These are phyloP conservation scores for Engystomops pustulosus DNA, from an alignment of 2,113 vertebrate species.

Conservation along the genomic window DNA sequence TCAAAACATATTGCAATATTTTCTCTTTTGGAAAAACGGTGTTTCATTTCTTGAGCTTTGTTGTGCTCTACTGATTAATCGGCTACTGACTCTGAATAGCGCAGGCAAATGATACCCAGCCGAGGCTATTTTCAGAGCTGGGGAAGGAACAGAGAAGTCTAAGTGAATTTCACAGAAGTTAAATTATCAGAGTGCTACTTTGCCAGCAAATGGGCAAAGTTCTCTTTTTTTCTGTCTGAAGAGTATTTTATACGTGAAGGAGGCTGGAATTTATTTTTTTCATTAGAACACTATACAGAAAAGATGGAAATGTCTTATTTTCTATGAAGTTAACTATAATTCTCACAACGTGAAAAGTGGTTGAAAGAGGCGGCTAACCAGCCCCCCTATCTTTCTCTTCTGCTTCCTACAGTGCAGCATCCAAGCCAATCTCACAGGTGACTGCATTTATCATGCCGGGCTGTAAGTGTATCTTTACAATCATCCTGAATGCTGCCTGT, in stretches of 20 bases:
- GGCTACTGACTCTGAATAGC: neutral
- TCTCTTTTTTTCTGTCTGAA: conserved; percentile 27
- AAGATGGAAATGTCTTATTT: conserved; percentile 67
- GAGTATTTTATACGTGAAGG: neutral
- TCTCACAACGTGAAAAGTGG: conserved; percentile 71
- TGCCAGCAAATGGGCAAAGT: neutral
- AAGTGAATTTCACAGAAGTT: neutral
- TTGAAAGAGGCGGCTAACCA: conserved; percentile 69
- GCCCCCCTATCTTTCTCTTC: conserved; percentile 64
- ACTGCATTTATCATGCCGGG: conserved; percentile 68
- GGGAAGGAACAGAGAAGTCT: neutral
- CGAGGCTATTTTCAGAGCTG: neutral
- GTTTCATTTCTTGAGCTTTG: neutral
- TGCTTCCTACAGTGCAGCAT: conserved; percentile 68
- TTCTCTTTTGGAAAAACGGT: neutral
- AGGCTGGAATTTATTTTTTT: conserved; percentile 31
- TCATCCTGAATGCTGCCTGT: conserved; percentile 70
- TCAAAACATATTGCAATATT: neutral
- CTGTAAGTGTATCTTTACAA: conserved; percentile 73
- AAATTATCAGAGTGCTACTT: conserved; percentile 13
- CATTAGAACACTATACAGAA: conserved; percentile 55
- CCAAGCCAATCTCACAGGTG: conserved; percentile 70
- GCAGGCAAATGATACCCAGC: conserved; percentile 13
- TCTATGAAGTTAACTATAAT: conserved; percentile 69
- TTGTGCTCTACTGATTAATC: conserved; percentile 6